These are phyloP conservation scores for Phymatocera aterrima DNA, from an alignment of 2,888 invertebrate genomes.

Conservation along the genomic window DNA sequence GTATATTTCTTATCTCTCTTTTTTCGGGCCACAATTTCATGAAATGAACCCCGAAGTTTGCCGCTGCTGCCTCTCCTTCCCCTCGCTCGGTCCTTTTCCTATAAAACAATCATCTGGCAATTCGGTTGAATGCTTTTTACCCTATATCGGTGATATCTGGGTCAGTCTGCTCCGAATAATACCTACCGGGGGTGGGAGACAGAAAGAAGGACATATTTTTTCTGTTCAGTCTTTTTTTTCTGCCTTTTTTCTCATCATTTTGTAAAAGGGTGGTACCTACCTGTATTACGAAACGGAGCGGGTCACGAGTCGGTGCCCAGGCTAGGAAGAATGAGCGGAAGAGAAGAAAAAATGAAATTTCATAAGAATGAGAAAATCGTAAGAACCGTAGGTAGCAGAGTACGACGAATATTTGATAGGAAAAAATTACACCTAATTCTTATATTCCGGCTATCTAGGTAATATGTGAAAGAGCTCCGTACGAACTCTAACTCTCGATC, in stretches of 20 bases:
- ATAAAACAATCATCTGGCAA: constrained; percentile 60
- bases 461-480: background rate
- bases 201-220: background rate
- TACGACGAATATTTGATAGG: background rate
- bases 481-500: background rate
- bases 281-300: background rate
- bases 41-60: constrained; percentile 30
- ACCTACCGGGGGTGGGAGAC: background rate
- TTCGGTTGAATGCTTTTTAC: constrained; percentile 45
- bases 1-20: background rate
- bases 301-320: background rate
- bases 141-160: constrained; percentile 35
- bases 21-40: constrained; percentile 30
- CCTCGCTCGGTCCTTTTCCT: constrained; percentile 14
- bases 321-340: background rate
- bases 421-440: constrained; percentile 11
- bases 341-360: background rate
- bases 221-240: background rate
- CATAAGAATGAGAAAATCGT: background rate
- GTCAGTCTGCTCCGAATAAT: constrained; percentile 31
- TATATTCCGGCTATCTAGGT: no score
- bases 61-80: constrained; percentile 11
- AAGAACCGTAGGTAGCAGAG: background rate
- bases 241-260: background rate
- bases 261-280: background rate